Evolutionary conservation across 2,113 vertebrate genomes (phyloP), one percentile per base, ranked within the genome.

Genomic region (Acanthisitta chloris): DNA sequence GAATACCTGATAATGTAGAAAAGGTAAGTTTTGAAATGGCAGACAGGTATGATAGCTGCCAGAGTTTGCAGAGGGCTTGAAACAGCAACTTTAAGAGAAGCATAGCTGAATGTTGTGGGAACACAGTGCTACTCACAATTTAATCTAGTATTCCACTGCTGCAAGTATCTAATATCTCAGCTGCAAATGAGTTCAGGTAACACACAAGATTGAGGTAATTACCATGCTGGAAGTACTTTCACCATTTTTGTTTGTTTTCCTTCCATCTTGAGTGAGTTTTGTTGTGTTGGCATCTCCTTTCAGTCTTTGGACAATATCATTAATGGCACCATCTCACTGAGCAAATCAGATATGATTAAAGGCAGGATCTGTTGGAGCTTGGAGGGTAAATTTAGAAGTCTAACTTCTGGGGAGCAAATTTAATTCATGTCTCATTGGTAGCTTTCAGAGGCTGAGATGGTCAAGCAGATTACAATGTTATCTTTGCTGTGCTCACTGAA

Each of bases 101-200:
- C 0, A 0, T 17, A 52, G 49, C 67, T 5, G 2, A 33, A 48
- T 40, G 33, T 13, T 69, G 46, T 42, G 38, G 31, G 61, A 85
- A 48, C 38, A 71, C 62, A 45, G 3, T 12, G 31, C 38, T 52
- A 15, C 21, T 78, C 54, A 26, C 3, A 1, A 14, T 81, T 80
- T 29, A 10, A 81, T 36, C 40, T 2, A 1, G 19, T 46, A 19
- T 45, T 51, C 59, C 17, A 20, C 34, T 49, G 18, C 14, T 76
- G n/a, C n/a, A n/a, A n/a, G n/a, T n/a, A n/a, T n/a, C n/a, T 61
- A 73, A 80, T 10, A 8, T 19, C 18, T 43, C 34, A 29, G 23
- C 45, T 74, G n/a, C 34, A 55, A 46, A 71, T 1, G 7, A 51
- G 34, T 71, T 74, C 15, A 79, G 16, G 3, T 61, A 20, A 14